Evolutionary conservation across 2,797 vertebrate species (phyloP).

Genomic region (Microctenopoma stevenorrisi): DNA sequence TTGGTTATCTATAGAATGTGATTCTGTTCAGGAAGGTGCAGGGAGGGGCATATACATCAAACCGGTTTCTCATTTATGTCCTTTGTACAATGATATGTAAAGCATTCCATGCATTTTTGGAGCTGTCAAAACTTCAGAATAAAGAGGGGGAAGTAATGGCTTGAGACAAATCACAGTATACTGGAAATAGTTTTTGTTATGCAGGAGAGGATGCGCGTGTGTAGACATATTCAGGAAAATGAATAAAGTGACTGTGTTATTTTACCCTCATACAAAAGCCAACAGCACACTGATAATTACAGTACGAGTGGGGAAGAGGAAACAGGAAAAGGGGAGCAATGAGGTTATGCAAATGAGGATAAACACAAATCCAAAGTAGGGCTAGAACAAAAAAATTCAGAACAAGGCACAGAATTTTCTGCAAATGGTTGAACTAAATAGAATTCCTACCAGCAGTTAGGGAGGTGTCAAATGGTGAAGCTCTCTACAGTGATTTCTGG

Average conservation of each 20-base stretch:
- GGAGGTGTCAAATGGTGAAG: constrained; percentile 95
- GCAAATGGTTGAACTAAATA: constrained; percentile 93
- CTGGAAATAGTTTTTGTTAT: constrained; percentile 75
- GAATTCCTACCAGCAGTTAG: constrained; percentile 87
- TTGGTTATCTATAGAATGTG: constrained; percentile 26
- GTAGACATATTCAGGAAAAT: constrained; percentile 72
- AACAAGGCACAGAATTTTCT: constrained; percentile 99
- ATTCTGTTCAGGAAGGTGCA: constrained; percentile 24
- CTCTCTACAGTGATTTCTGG: constrained; percentile 92
- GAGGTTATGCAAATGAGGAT: constrained; percentile 66
- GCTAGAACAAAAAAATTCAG: constrained; percentile 85
- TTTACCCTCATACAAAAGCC: constrained; percentile 81
- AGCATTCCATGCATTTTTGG: constrained; percentile 75
- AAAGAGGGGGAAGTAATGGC: constrained; percentile 53
- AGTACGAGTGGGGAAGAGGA: constrained; percentile 42
- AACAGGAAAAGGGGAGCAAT: constrained; percentile 35
- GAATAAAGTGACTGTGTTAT: constrained; percentile 75
- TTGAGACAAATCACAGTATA: constrained; percentile 83
- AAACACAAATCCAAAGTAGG: constrained; percentile 73
- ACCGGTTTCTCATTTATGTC: constrained; percentile 55
- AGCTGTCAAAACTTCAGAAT: constrained; percentile 53
- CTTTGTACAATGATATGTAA: constrained; percentile 74
- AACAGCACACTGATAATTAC: constrained; percentile 72
- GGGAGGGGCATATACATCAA: constrained; percentile 30
- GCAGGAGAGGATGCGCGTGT: constrained; percentile 64